Evolutionary conservation across 2,888 invertebrate species (phyloP).

Genomic region (Oxystoma pomonae): DNA sequence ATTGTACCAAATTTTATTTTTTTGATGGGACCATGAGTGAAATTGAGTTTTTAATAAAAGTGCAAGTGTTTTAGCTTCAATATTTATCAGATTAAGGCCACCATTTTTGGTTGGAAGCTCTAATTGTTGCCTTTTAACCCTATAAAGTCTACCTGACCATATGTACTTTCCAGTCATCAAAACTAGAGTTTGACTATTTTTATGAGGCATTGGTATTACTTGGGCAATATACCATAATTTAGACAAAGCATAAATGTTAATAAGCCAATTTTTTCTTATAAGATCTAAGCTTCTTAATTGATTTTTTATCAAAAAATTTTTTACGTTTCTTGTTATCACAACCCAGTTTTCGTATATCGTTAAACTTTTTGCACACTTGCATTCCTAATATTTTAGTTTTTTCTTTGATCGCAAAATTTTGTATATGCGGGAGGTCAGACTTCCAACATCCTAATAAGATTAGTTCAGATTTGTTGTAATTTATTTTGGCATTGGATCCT

Average conservation of each 20-base stretch:
- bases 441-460: neutral
- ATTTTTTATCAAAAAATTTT: neutral
- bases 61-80: neutral
- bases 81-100: neutral
- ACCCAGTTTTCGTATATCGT: neutral
- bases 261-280: constrained; percentile 2
- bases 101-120: neutral
- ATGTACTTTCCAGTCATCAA: neutral
- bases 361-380: neutral
- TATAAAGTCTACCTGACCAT: neutral
- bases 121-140: neutral
- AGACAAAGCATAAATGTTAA: neutral
- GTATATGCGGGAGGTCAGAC: neutral
- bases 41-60: neutral
- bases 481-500: constrained; percentile 1
- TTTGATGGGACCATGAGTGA: neutral
- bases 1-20: neutral
- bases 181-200: neutral
- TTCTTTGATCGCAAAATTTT: neutral
- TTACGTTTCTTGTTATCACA: neutral
- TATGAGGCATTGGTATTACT: neutral
- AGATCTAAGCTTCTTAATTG: neutral
- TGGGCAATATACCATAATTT: constrained; percentile 2
- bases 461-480: neutral
- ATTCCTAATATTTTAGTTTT: neutral